phyloP scores from a whole-genome alignment of 2,888 invertebrate species.

The Eupithecia inturbata region DNA sequence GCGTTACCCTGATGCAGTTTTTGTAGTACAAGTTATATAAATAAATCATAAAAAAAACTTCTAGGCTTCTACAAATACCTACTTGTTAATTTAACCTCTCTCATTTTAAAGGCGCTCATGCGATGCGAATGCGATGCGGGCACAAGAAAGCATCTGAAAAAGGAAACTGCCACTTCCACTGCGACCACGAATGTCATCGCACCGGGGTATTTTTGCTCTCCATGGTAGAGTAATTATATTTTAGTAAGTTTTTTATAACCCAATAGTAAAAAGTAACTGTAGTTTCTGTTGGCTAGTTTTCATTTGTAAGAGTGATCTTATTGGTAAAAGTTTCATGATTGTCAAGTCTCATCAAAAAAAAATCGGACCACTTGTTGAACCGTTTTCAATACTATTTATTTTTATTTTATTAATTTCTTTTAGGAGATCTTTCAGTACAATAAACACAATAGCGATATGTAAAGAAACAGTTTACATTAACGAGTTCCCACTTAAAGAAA shows the following conservation, averaged over 20 bases:
- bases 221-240: background rate
- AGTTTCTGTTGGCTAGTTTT: too few species aligned
- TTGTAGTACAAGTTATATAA: too few species aligned
- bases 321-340: background rate
- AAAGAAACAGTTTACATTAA: too few species aligned
- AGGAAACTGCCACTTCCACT: slow-evolving; percentile 53
- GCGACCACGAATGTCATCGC: slow-evolving; percentile 43
- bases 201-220: too few species aligned
- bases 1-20: background rate
- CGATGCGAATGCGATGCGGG: background rate
- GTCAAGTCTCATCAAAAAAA: background rate
- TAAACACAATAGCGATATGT: too few species aligned
- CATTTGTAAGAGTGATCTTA: background rate
- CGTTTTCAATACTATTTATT: too few species aligned
- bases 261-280: too few species aligned
- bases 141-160: slow-evolving; percentile 40
- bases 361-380: background rate
- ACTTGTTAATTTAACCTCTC: background rate
- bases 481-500: too few species aligned
- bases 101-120: background rate
- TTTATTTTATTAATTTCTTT: background rate
- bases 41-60: too few species aligned
- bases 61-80: too few species aligned
- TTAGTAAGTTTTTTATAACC: background rate
- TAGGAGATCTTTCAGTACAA: too few species aligned